Percentiles rank a stretch among this genome's conserved stretches.
These are phyloP conservation scores for Leucania comma DNA, from an alignment of 2,888 invertebrate species.

Conservation along the genomic window DNA sequence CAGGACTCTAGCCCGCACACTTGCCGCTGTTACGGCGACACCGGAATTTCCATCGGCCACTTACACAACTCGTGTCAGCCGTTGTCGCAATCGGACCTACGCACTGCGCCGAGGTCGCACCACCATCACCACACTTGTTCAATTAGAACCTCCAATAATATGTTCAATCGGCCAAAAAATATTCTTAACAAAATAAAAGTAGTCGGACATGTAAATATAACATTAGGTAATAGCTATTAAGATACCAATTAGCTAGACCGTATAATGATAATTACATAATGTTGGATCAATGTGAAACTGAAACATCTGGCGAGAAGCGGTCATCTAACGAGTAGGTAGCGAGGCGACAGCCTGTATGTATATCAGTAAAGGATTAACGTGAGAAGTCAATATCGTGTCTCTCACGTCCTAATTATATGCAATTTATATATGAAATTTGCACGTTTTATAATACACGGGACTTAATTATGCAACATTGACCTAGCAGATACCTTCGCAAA, in stretches of 20 bases:
- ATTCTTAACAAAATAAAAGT: conserved; percentile 45
- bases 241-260: conserved; percentile 53
- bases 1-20: conserved; percentile 83
- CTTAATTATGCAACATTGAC: conserved; percentile 60
- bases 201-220: conserved; percentile 49
- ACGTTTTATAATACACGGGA: conserved; percentile 66
- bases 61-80: conserved; percentile 82
- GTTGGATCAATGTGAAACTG: conserved; percentile 63
- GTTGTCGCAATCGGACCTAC: conserved; percentile 84
- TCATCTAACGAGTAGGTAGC: conserved; percentile 60
- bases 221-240: conserved; percentile 60
- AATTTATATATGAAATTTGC: conserved; percentile 69
- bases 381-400: conserved; percentile 71
- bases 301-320: conserved; percentile 69
- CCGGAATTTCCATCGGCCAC: conserved; percentile 86
- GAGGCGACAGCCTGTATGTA: conserved; percentile 30
- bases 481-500: conserved; percentile 41
- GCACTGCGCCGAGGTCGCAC: conserved; percentile 81
- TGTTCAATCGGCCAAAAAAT: conserved; percentile 76
- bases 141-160: conserved; percentile 84
- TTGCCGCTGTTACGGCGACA: conserved; percentile 78
- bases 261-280: conserved; percentile 63
- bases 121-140: conserved; percentile 87
- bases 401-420: conserved; percentile 73
- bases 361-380: conserved; percentile 70